Evolutionary conservation across 2,797 vertebrate genomes (phyloP).

Genomic region (Chelidonichthys spinosus): DNA sequence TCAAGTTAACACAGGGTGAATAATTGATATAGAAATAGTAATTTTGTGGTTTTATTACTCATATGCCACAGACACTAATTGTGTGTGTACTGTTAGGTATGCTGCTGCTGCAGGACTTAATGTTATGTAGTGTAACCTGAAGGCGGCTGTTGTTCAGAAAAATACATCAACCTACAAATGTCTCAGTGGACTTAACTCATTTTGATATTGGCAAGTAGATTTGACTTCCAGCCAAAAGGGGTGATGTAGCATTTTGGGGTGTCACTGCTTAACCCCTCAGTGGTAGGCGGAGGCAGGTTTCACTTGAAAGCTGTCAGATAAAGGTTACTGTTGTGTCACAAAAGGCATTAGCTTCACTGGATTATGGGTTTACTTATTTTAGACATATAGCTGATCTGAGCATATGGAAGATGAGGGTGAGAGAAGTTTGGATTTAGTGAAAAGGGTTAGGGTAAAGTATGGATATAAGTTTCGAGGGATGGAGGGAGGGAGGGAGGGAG

Average conservation of each 20-base stretch:
- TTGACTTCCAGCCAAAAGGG: background rate
- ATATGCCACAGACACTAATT: too few relatives aligned
- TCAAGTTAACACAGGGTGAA: too few relatives aligned
- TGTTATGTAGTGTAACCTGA: too few relatives aligned
- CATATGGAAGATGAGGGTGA: constrained; percentile 54
- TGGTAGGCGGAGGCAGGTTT: constrained; percentile 44
- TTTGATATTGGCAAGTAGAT: too few relatives aligned
- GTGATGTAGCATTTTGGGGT: constrained; percentile 20
- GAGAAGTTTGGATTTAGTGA: constrained; percentile 33
- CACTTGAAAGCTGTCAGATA: constrained; percentile 75
- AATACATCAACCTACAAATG: background rate
- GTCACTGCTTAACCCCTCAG: constrained; percentile 1
- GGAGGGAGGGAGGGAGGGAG: constrained; percentile 23
- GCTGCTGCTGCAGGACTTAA: too few relatives aligned
- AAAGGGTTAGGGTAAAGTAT: constrained; percentile 18
- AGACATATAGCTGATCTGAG: constrained; percentile 62
- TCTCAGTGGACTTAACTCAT: too few relatives aligned
- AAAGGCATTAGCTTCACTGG: constrained; percentile 37
- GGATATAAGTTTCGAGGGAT: constrained; percentile 9
- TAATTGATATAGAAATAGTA: too few relatives aligned
- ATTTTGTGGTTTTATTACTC: too few relatives aligned
- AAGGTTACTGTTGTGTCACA: constrained; percentile 54
- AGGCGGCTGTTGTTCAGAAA: too few relatives aligned
- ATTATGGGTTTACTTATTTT: constrained; percentile 30
- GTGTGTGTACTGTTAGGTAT: too few relatives aligned